Conservation (phyloP, 2,888 invertebrate genomes). For the Epinotia nisella region DNA sequence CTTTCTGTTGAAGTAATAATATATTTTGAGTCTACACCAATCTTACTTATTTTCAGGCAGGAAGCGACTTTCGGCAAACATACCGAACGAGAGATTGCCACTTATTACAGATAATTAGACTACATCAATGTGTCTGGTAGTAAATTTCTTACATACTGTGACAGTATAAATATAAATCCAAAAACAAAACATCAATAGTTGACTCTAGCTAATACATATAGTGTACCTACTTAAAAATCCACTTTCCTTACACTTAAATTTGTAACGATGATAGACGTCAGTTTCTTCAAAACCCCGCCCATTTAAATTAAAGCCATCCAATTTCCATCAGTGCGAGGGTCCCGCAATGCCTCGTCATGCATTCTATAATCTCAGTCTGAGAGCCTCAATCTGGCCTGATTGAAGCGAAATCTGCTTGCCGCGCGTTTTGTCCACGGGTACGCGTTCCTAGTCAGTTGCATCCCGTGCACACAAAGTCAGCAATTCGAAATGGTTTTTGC, state of each 20-base stretch:
- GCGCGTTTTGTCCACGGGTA: slow-evolving; percentile 62
- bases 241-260: slow-evolving; percentile 14
- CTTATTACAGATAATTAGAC: neutral
- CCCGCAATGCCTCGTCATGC: slow-evolving; percentile 76
- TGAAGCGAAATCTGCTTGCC: slow-evolving; percentile 72
- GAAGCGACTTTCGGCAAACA: neutral
- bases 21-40: too few species aligned
- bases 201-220: neutral
- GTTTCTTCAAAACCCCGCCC: slow-evolving; percentile 41
- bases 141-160: neutral
- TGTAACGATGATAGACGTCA: slow-evolving; percentile 20
- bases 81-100: neutral
- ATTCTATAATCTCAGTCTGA: slow-evolving; percentile 67
- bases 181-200: too few species aligned
- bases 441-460: slow-evolving; percentile 32
- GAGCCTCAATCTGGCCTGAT: slow-evolving; percentile 75
- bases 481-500: neutral
- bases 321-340: slow-evolving; percentile 72
- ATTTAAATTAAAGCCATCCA: slow-evolving; percentile 67
- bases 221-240: neutral
- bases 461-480: slow-evolving; percentile 12
- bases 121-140: neutral
- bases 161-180: neutral
- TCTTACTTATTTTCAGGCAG: too few species aligned
- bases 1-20: too few species aligned